Evolutionary conservation across 92 coral and sea anemone species (phyloP), one percentile per base, ranked within the genome.

Genomic region (Desmophyllum pertusum): DNA sequence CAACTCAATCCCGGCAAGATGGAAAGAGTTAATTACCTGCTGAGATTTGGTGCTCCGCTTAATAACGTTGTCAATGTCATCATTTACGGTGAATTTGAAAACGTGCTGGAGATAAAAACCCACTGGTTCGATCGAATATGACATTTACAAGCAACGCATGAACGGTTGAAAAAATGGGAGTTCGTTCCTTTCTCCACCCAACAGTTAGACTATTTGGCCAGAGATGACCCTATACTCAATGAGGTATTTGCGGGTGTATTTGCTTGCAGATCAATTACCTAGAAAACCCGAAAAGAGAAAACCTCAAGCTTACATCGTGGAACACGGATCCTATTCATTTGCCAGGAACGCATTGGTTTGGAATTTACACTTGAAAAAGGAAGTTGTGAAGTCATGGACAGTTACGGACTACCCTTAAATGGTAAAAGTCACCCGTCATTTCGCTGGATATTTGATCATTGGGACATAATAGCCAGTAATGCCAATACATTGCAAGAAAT

Each of bases 51-150:
- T 23, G 41, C 6, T 57, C 45, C 27, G 62, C 55, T 31, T n/a
- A n/a, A n/a, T n/a, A n/a, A n/a, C 37, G 61, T 66, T 21, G n/a
- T 80, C 38, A 80, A 39, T 21, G 64, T 67, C 30, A 25, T 67
- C 21, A 30, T 80, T 35, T 80, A 40, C 30, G 77, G 76, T 35
- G 76, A 79, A 42, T 79, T 79, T 42, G 84, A 79, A 50, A 79
- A 79, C 43, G 52, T 30, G 25, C 25, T 52, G 18, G 69, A 77
- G 69, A 51, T 77, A 3, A 59, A 59, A 77, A 27, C 48, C 48
- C 6, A 10, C 46, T n/a, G n/a, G n/a, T n/a, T n/a, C n/a, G n/a
- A n/a, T n/a, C n/a, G n/a, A n/a, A n/a, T n/a, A n/a, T n/a, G 78
- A 57, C 36, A 38, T 80, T 38, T 80, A 80, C 85, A 23, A 48